Evolutionary conservation across 23 tunicate species (phyloP).

Genomic region (Phallusia fumigata): DNA sequence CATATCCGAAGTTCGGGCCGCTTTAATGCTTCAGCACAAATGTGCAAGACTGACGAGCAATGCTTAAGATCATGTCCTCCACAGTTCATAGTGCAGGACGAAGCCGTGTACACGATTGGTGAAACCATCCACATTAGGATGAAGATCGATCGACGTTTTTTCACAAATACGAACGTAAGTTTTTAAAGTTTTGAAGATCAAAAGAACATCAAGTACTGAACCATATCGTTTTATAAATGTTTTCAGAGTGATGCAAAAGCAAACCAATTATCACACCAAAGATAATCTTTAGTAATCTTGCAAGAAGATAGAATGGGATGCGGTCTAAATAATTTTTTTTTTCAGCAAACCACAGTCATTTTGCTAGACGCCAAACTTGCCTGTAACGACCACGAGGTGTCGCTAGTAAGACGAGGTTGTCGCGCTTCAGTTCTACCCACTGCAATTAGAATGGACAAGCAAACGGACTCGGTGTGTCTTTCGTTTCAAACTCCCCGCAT

Average conservation of each 20-base stretch:
- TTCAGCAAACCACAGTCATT: neutral
- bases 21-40: neutral
- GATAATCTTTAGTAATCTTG: too few relatives aligned
- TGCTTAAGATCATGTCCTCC: constrained; percentile 2
- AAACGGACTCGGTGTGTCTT: neutral
- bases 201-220: too few relatives aligned
- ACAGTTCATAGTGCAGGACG: neutral
- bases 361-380: neutral
- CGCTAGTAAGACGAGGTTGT: constrained; percentile 4
- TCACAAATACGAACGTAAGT: too few relatives aligned
- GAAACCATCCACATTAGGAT: constrained; percentile 13
- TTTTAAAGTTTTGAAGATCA: too few relatives aligned
- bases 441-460: neutral
- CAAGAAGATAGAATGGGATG: neutral
- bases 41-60: neutral
- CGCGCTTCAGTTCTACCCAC: constrained; percentile 3
- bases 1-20: neutral
- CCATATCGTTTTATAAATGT: too few relatives aligned
- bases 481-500: constrained; percentile 30
- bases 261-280: too few relatives aligned
- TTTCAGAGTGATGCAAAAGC: too few relatives aligned
- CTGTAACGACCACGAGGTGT: neutral
- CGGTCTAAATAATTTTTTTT: too few relatives aligned
- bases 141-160: neutral
- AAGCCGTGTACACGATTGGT: constrained; percentile 11